phyloP scores from a whole-genome alignment of 2,113 vertebrate species.

The Paedocypris sp. region DNA sequence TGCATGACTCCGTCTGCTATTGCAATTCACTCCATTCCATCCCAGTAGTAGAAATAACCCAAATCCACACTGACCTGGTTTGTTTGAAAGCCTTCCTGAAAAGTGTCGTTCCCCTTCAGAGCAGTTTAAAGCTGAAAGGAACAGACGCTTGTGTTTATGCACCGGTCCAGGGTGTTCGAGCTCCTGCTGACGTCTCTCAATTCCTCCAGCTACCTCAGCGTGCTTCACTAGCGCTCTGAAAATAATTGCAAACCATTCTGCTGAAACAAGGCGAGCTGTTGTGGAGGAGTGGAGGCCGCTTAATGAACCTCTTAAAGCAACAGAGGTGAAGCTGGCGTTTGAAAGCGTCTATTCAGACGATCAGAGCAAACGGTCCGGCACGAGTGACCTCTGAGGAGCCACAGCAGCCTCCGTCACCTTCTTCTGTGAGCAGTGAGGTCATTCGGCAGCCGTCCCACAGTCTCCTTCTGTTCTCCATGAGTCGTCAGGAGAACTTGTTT shows the following conservation, averaged over 20 bases:
- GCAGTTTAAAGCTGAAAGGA: neutral
- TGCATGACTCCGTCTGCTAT: too few relatives aligned
- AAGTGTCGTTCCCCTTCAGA: neutral
- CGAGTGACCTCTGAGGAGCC: constrained; percentile 43
- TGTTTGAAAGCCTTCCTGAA: too few relatives aligned
- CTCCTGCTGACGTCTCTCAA: constrained; percentile 26
- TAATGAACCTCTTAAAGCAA: constrained; percentile 25
- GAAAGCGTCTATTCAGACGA: constrained; percentile 59
- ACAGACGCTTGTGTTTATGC: neutral
- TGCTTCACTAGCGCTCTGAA: constrained; percentile 24
- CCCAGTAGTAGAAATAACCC: too few relatives aligned
- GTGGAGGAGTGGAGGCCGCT: constrained; percentile 31
- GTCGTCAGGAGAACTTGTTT: too few relatives aligned
- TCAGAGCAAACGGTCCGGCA: constrained; percentile 42
- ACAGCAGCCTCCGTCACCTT: constrained; percentile 47
- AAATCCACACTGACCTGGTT: too few relatives aligned
- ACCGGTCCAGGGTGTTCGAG: neutral
- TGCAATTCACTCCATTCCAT: too few relatives aligned
- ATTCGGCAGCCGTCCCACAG: constrained; percentile 46
- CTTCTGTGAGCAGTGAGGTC: constrained; percentile 55
- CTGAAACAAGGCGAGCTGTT: constrained; percentile 31
- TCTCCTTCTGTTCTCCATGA: constrained; percentile 52
- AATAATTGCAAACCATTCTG: constrained; percentile 34
- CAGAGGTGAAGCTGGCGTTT: constrained; percentile 30
- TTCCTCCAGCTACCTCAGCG: constrained; percentile 26